phyloP scores from a whole-genome alignment of 2,113 vertebrate species.

The Nyctereutes procyonoides region DNA sequence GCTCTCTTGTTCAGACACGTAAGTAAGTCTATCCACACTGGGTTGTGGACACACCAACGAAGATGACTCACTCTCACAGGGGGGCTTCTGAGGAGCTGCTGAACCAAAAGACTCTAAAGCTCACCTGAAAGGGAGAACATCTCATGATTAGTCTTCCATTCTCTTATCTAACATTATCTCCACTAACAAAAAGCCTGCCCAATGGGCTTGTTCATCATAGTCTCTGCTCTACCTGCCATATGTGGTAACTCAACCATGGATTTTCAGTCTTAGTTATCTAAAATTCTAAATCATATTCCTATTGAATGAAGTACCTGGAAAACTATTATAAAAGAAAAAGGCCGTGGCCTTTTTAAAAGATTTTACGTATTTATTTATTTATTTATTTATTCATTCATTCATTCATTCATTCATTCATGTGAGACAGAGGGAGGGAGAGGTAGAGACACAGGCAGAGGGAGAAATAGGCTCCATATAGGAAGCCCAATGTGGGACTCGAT shows the following conservation, averaged over 20 bases:
- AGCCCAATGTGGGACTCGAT: too few relatives aligned
- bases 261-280: neutral
- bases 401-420: too few relatives aligned
- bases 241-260: neutral
- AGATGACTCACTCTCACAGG: slow-evolving; percentile 77
- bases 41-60: slow-evolving; percentile 87
- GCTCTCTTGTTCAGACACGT: slow-evolving; percentile 91
- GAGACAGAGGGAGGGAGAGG: too few relatives aligned
- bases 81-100: slow-evolving; percentile 67
- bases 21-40: slow-evolving; percentile 92
- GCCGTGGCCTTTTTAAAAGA: too few relatives aligned
- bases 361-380: too few relatives aligned
- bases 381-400: too few relatives aligned
- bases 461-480: too few relatives aligned
- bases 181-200: neutral
- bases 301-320: too few relatives aligned
- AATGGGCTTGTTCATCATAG: neutral
- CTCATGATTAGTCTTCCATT: neutral
- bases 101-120: slow-evolving; percentile 67
- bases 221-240: neutral
- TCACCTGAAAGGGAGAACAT: slow-evolving; percentile 81
- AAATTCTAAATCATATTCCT: neutral
- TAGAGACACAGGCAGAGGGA: too few relatives aligned
- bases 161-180: neutral
- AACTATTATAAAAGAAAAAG: neutral